Percentiles rank a stretch among this genome's conserved stretches.
These are phyloP conservation scores for Mayetiola destructor DNA, from an alignment of 2,888 invertebrate genomes.

Conservation along the genomic window DNA sequence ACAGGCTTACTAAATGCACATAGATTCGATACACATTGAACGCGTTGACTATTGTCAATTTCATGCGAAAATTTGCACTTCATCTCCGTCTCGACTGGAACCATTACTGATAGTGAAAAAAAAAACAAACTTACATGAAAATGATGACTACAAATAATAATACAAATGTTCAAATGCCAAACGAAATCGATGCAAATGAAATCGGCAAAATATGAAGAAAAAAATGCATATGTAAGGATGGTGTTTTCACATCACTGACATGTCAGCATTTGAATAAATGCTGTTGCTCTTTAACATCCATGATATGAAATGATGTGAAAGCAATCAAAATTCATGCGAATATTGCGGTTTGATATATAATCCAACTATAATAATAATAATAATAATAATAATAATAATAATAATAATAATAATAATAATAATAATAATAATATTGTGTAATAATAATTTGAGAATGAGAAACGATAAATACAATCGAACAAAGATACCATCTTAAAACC, in stretches of 20 bases:
- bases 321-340: conserved; percentile 4
- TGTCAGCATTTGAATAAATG: conserved; percentile 10
- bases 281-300: not conserved
- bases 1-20: not conserved
- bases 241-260: conserved; percentile 6
- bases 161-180: too few species aligned
- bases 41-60: not conserved
- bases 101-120: not conserved
- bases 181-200: not conserved
- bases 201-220: too few species aligned
- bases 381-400: too few species aligned
- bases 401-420: too few species aligned
- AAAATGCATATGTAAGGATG: too few species aligned
- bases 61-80: not conserved
- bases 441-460: too few species aligned
- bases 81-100: not conserved
- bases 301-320: not conserved
- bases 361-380: too few species aligned
- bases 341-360: conserved; percentile 5
- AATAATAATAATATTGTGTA: too few species aligned
- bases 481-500: too few species aligned
- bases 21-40: not conserved
- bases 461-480: too few species aligned
- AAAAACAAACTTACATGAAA: not conserved
- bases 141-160: conserved; percentile 1